These are phyloP conservation scores for Connochaetes taurinus DNA, from an alignment of 2,113 vertebrate species.

Conservation along the genomic window DNA sequence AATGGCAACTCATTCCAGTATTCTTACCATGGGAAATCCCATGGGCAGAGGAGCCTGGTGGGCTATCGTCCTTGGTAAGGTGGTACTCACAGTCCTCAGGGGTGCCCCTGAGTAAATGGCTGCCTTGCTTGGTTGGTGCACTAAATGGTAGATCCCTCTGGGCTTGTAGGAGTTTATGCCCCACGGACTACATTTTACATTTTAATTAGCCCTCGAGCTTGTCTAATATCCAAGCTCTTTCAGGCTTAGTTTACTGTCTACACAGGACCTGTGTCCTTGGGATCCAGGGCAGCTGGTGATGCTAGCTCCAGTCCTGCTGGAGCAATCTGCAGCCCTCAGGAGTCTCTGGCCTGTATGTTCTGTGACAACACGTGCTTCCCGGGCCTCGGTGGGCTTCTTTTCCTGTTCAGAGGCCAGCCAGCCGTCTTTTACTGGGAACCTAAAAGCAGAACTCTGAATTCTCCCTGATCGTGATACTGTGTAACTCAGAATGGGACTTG, in stretches of 20 bases:
- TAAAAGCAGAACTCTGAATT: not conserved
- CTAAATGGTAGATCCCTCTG: conserved; percentile 60
- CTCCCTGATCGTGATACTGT: not conserved
- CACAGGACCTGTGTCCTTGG: not conserved
- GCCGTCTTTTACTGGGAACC: not conserved
- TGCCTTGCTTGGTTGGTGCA: conserved; percentile 55
- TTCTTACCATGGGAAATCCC: not conserved
- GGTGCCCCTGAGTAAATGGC: not conserved
- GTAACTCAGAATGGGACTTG: not conserved
- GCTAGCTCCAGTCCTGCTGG: not conserved
- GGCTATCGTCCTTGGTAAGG: not conserved
- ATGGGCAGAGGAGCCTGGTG: not conserved
- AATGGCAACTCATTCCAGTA: not conserved
- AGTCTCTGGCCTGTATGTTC: not conserved
- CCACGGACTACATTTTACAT: conserved; percentile 50
- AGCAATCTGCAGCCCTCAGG: not conserved
- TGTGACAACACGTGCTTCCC: not conserved
- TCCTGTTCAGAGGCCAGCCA: not conserved
- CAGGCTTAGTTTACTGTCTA: not conserved
- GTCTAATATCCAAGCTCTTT: conserved; percentile 21
- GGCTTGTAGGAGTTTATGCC: conserved; percentile 63
- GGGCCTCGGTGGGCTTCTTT: not conserved
- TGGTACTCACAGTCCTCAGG: not conserved
- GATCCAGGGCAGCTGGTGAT: not conserved
- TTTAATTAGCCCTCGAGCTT: conserved; percentile 65